Percentiles rank a stretch among this genome's conserved stretches.
Conservation (phyloP, 1,140 invertebrate genomes). For the Drosophila pruinosa region DNA sequence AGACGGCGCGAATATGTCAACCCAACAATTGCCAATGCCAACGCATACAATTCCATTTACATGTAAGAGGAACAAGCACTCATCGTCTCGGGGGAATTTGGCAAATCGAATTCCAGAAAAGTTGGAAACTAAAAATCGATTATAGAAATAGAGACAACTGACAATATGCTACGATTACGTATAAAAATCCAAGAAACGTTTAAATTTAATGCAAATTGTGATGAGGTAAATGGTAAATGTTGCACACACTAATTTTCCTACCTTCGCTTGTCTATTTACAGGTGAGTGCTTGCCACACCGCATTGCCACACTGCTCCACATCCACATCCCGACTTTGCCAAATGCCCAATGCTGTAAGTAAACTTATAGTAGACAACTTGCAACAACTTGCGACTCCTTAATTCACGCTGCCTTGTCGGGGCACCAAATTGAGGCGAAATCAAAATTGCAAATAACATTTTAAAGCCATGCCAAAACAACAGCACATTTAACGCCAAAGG, state of each 20-base stretch:
- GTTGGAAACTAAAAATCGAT: slow-evolving; percentile 14
- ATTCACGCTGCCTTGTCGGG: neutral
- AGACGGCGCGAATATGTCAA: slow-evolving; percentile 27
- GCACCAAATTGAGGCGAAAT: slow-evolving; percentile 29
- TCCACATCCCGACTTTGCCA: slow-evolving; percentile 26
- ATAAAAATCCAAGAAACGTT: neutral
- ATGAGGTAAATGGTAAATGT: neutral
- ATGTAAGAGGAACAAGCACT: too few relatives aligned
- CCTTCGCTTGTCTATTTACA: slow-evolving; percentile 27
- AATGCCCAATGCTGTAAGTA: slow-evolving; percentile 60
- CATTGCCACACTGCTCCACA: slow-evolving; percentile 35
- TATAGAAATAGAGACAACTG: too few relatives aligned
- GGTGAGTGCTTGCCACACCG: slow-evolving; percentile 52
- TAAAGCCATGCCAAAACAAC: slow-evolving; percentile 37
- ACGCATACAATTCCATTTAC: too few relatives aligned
- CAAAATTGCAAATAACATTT: slow-evolving; percentile 49
- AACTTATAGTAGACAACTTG: slow-evolving; percentile 13
- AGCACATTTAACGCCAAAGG: slow-evolving; percentile 24
- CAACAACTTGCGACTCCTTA: neutral
- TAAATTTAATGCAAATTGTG: neutral
- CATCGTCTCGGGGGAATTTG: neutral
- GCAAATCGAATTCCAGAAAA: slow-evolving; percentile 6
- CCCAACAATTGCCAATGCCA: slow-evolving; percentile 49
- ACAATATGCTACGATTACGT: neutral
- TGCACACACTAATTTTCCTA: slow-evolving; percentile 40